Evolutionary conservation across 2,888 invertebrate genomes (phyloP), one percentile per base, ranked within the genome.

Genomic region (Steinernema hermaphroditum): DNA sequence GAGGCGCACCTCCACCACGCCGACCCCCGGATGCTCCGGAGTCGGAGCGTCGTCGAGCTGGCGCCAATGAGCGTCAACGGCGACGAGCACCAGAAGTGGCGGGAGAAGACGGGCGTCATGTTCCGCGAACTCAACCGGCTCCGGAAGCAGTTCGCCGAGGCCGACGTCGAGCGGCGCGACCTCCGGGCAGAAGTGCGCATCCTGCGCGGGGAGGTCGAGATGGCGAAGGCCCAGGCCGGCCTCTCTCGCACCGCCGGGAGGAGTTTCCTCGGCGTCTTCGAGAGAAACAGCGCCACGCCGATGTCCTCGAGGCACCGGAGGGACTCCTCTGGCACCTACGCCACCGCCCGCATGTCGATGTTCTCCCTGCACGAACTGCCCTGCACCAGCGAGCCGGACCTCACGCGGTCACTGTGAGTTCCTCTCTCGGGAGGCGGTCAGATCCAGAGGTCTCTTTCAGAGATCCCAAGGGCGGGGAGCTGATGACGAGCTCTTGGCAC

Each of bases 71-170:
- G 74, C 41, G 46, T 34, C 8, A 57, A 44, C 16, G 22, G 69
- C 29, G 70, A 50, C 22, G 62, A 62, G 62, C 62, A 62, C 34
- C 29, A n/a, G 37, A 57, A 74, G 24, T 86, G 86, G 86, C 83
- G 86, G 46, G 77, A 76, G 49, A 80, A 80, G 71, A 79, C 82
- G 27, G 85, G 85, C 46, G 82, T 78, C 8, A 75, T 82, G 69
- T 85, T 85, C 79, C 78, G 85, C 14, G 77, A 77, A 81, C 74
- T 83, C 22, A 82, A 83, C 44, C 74, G 78, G 16, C 76, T 85
- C 9, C 72, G 85, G 19, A 74, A 74, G 16, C 78, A 77, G 37
- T 77, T 81, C 69, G 69, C 32, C 19, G 57, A 57, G 16, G 68
- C 75, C 4, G 80, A 80, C 69, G 62, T 43, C 24, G 80, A 81